Conservation (phyloP, 2,888 invertebrate species). For the Alentia gelatinosa region DNA sequence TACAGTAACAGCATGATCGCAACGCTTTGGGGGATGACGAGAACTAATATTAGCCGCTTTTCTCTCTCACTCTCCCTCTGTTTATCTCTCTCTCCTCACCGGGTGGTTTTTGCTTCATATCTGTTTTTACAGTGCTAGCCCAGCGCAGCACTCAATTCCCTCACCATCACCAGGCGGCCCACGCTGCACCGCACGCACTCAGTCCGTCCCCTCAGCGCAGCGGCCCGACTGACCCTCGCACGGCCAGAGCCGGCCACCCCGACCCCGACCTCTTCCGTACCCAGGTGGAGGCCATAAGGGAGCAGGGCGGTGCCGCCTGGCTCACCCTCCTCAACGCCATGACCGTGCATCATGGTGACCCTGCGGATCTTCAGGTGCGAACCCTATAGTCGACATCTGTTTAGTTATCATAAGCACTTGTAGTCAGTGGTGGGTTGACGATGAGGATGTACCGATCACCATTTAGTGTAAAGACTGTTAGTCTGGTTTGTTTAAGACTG, state of each 20-base stretch:
- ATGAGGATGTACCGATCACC: too few relatives aligned
- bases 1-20: too few relatives aligned
- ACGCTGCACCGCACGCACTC: not conserved
- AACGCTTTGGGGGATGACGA: too few relatives aligned
- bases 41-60: too few relatives aligned
- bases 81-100: not conserved
- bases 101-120: not conserved
- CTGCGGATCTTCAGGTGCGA: not conserved
- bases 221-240: not conserved
- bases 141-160: not conserved
- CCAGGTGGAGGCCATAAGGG: conserved; percentile 62
- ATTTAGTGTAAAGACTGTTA: too few relatives aligned
- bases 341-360: conserved; percentile 13
- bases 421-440: too few relatives aligned
- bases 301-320: conserved; percentile 64
- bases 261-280: conserved; percentile 56
- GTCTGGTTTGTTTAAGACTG: too few relatives aligned
- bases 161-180: not conserved
- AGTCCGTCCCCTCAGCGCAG: not conserved
- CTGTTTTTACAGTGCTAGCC: conserved; percentile 51
- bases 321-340: conserved; percentile 61
- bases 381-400: too few relatives aligned
- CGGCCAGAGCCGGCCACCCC: not conserved
- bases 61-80: too few relatives aligned
- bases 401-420: too few relatives aligned